Evolutionary conservation across 2,113 vertebrate species (phyloP).

Genomic region (Protomyctophum bolini): DNA sequence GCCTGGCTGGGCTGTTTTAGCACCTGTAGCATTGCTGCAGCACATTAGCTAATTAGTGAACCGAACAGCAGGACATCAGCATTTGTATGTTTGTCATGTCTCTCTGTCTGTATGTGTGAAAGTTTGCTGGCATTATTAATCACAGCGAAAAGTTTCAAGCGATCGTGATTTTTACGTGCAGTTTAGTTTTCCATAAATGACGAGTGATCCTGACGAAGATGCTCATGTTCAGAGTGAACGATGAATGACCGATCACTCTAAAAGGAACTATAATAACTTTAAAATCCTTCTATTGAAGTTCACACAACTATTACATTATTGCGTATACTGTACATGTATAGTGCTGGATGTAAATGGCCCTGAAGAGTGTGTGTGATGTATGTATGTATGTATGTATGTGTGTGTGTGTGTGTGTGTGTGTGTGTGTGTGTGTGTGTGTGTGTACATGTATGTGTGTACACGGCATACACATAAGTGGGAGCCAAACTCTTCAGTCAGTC

Average conservation of each 20-base stretch:
- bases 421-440: not conserved
- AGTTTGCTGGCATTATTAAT: constrained; percentile 52
- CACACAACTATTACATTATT: no score
- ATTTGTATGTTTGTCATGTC: constrained; percentile 28
- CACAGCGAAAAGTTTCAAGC: constrained; percentile 23
- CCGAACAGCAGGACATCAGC: constrained; percentile 39
- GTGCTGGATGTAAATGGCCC: no score
- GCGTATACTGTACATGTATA: no score
- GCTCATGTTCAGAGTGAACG: no score
- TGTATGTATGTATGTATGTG: no score
- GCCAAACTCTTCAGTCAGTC: constrained; percentile 61
- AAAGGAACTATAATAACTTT: no score
- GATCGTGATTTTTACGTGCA: constrained; percentile 7
- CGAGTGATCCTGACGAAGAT: not conserved
- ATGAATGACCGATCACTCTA: no score
- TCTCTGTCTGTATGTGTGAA: constrained; percentile 20
- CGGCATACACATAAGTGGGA: constrained; percentile 31
- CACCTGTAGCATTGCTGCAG: constrained; percentile 44
- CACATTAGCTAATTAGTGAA: constrained; percentile 72
- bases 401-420: no score
- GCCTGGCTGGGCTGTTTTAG: constrained; percentile 24
- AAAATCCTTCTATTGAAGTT: no score
- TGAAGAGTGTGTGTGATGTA: no score
- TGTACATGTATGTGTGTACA: constrained; percentile 1
- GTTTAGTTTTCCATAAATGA: not conserved